These are phyloP conservation scores for Microtus pennsylvanicus DNA, from an alignment of 2,113 vertebrate species.

Conservation along the genomic window DNA sequence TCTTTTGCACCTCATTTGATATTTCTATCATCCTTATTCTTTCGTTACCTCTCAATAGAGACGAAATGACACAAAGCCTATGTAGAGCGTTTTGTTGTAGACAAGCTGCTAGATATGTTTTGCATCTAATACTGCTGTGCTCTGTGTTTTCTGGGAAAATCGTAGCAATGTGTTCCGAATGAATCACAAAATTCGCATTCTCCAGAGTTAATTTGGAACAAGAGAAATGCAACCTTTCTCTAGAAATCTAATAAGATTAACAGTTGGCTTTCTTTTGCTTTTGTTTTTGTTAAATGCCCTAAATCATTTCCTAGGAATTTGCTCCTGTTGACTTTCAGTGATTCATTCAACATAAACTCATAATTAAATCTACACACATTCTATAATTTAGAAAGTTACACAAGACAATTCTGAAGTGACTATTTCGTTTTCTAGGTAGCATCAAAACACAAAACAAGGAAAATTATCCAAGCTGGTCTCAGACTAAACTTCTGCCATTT, in stretches of 20 bases:
- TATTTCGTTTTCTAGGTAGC: conserved; percentile 71
- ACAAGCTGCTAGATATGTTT: conserved; percentile 15
- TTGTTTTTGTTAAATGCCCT: conserved; percentile 25
- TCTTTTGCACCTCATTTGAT: conserved; percentile 34
- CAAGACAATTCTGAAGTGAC: conserved; percentile 54
- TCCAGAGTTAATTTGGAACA: conserved; percentile 28
- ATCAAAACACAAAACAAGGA: conserved; percentile 73
- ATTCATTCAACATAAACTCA: conserved; percentile 12
- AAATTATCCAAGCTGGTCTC: conserved; percentile 67
- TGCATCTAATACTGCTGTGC: neutral
- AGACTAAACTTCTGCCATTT: conserved; percentile 79
- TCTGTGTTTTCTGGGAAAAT: conserved; percentile 25
- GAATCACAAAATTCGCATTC: conserved; percentile 51
- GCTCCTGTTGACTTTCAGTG: neutral
- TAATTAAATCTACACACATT: conserved; percentile 49
- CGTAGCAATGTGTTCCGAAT: neutral
- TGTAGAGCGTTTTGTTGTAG: conserved; percentile 1
- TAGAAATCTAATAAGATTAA: conserved; percentile 64
- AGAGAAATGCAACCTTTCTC: conserved; percentile 37
- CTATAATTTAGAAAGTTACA: conserved; percentile 40
- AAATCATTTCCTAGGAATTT: neutral
- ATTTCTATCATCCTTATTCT: conserved; percentile 32
- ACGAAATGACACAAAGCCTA: neutral
- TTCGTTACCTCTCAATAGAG: neutral
- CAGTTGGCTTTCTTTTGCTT: conserved; percentile 5